These are phyloP conservation scores for Pavo muticus DNA, from an alignment of 2,113 vertebrate genomes.

Conservation along the genomic window DNA sequence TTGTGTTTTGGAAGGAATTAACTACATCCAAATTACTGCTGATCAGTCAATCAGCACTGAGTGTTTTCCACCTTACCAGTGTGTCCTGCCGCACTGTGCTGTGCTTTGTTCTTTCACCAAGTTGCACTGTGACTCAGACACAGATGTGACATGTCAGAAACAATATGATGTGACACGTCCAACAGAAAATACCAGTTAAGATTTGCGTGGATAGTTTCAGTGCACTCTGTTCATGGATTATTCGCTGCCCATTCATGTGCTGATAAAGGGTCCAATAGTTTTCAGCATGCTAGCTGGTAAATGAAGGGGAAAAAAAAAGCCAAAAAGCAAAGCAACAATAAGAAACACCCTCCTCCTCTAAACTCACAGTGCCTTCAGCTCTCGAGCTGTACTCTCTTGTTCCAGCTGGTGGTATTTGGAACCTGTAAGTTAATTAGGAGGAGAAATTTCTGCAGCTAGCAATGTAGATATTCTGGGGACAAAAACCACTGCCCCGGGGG, in stretches of 20 bases:
- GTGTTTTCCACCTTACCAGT: neutral
- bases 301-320: neutral
- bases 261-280: neutral
- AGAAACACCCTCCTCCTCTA: neutral
- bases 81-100: neutral
- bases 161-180: constrained; percentile 25
- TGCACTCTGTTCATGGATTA: constrained; percentile 40
- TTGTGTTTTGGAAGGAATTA: constrained; percentile 36
- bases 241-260: constrained; percentile 2
- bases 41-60: constrained; percentile 7
- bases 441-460: constrained; percentile 57
- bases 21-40: constrained; percentile 33
- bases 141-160: constrained; percentile 30
- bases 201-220: neutral
- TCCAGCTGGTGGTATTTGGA: constrained; percentile 61
- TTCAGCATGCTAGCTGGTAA: constrained; percentile 25
- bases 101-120: constrained; percentile 39
- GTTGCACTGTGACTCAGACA: constrained; percentile 40
- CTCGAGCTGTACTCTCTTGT: neutral
- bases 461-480: constrained; percentile 44
- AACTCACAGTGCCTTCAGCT: neutral
- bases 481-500: constrained; percentile 46
- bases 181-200: constrained; percentile 39
- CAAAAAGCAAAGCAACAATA: neutral
- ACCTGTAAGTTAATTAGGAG: constrained; percentile 61